Evolutionary conservation across 2,113 vertebrate species (phyloP).

Genomic region (Galbula dea): DNA sequence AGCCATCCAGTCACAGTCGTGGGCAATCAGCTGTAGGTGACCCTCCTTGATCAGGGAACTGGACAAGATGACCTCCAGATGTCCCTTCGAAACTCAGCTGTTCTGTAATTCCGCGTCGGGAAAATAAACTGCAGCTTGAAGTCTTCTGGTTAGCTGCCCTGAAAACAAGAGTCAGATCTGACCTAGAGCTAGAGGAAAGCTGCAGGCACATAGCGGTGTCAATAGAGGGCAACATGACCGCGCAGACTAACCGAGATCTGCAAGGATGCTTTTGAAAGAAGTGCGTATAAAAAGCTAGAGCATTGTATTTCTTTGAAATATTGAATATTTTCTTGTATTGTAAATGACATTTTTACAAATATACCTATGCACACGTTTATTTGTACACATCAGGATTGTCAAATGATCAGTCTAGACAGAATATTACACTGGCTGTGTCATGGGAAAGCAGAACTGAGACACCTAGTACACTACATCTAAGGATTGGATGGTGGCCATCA

Average conservation of each 20-base stretch:
- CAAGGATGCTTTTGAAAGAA: background rate
- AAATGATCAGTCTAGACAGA: background rate
- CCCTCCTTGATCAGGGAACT: background rate
- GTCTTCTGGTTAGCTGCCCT: background rate
- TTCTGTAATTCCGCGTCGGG: background rate
- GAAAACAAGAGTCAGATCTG: background rate
- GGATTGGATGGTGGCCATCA: background rate
- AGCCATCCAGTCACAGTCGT: accelerated
- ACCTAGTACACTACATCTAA: background rate
- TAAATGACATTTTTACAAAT: background rate
- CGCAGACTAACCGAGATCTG: background rate
- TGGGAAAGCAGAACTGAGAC: background rate
- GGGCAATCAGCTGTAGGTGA: background rate
- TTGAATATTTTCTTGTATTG: background rate
- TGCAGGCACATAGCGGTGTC: background rate
- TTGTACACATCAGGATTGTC: background rate
- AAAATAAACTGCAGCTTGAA: background rate
- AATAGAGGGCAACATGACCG: slow-evolving; percentile 14
- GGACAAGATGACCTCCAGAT: background rate
- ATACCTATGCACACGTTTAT: background rate
- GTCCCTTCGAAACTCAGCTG: background rate
- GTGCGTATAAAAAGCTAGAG: background rate
- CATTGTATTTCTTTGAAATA: background rate
- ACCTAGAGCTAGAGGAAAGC: background rate
- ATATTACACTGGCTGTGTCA: background rate